phyloP scores from a whole-genome alignment of 37 sponge, comb jelly and placozoan genomes.

The Aplysina aerophoba region DNA sequence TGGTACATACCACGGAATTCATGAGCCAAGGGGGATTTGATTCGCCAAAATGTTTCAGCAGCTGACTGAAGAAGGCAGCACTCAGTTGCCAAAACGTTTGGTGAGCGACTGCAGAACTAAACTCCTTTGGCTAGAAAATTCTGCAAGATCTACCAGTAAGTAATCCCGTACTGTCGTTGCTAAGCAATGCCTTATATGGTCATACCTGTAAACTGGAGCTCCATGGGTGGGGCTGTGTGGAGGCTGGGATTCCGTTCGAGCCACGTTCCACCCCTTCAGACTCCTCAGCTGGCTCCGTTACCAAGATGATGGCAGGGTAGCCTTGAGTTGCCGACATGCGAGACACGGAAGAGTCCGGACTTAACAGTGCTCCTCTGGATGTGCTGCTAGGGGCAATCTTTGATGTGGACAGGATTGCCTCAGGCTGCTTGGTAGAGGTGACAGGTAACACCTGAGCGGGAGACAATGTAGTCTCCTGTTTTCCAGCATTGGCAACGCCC shows the following conservation, averaged over 20 bases:
- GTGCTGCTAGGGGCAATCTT: not conserved
- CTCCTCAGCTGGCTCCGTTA: slow-evolving; percentile 28
- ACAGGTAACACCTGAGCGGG: not conserved
- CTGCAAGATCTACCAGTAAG: too few relatives aligned
- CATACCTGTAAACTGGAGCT: slow-evolving; percentile 13
- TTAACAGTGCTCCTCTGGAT: not conserved
- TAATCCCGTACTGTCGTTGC: too few relatives aligned
- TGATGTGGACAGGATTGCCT: not conserved
- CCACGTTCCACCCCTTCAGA: slow-evolving; percentile 1
- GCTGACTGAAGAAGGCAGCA: too few relatives aligned
- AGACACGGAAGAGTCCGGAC: not conserved
- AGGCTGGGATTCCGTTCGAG: not conserved
- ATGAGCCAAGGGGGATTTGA: too few relatives aligned
- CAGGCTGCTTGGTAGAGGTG: not conserved
- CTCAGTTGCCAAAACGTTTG: too few relatives aligned
- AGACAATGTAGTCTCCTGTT: not conserved
- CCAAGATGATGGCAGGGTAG: slow-evolving; percentile 26
- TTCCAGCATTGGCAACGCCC: too few relatives aligned
- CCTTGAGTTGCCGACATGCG: not conserved
- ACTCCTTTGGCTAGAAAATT: too few relatives aligned
- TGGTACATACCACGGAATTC: too few relatives aligned
- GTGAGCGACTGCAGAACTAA: too few relatives aligned
- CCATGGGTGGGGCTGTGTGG: slow-evolving; percentile 5
- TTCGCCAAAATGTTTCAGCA: too few relatives aligned
- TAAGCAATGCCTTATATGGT: too few relatives aligned